phyloP scores from a whole-genome alignment of 2,888 invertebrate species.

The Caenorhabditis sp. region DNA sequence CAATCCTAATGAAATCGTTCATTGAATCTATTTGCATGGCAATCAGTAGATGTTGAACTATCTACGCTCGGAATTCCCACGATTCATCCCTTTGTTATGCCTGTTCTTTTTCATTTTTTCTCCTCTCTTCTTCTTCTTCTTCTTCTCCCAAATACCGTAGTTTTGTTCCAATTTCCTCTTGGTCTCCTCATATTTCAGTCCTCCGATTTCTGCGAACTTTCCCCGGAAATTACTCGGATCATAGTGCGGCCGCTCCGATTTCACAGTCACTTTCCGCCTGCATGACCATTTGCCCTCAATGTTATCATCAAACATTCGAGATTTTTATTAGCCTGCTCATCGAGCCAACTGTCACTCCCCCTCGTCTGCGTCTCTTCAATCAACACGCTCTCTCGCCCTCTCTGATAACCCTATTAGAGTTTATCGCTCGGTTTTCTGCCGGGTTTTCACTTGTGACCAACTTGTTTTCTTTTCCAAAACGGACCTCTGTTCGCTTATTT shows the following conservation, averaged over 20 bases:
- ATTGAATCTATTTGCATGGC: not conserved
- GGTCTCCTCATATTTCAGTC: slow-evolving; percentile 16
- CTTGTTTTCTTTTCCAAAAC: not conserved
- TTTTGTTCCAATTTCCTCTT: slow-evolving; percentile 6
- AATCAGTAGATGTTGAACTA: not conserved
- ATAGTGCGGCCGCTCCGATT: not conserved
- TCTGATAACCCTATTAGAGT: slow-evolving; percentile 35
- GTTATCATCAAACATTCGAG: slow-evolving; percentile 18
- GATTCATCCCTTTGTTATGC: slow-evolving; percentile 20
- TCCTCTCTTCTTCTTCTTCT: not conserved
- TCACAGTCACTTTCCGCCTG: not conserved
- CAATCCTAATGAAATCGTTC: not conserved
- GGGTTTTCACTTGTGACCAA: slow-evolving; percentile 6
- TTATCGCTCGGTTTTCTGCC: not conserved
- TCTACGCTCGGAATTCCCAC: slow-evolving; percentile 9
- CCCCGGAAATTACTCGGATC: slow-evolving; percentile 4
- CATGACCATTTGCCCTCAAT: not conserved
- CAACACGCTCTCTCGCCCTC: slow-evolving; percentile 3
- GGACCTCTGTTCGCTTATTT: not conserved
- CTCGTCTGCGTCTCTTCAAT: slow-evolving; percentile 14
- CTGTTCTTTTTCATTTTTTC: slow-evolving; percentile 1
- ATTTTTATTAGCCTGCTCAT: slow-evolving; percentile 25
- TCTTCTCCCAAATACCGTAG: slow-evolving; percentile 21
- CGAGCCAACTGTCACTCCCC: slow-evolving; percentile 10
- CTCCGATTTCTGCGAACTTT: not conserved